phyloP scores from a whole-genome alignment of 2,113 vertebrate genomes.

The Orthonyx spaldingii region DNA sequence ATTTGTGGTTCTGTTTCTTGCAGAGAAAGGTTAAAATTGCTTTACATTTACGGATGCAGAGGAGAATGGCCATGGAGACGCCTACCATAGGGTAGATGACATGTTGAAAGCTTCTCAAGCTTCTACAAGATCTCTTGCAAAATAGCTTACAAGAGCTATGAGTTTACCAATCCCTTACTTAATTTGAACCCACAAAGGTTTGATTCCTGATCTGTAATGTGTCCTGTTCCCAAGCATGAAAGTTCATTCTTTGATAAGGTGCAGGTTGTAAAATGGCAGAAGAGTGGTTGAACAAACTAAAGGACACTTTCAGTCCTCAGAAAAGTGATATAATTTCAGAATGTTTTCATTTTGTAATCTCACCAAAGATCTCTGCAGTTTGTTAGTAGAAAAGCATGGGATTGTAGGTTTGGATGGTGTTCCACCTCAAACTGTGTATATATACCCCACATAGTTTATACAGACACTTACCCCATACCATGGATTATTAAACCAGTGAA shows the following conservation, averaged over 20 bases:
- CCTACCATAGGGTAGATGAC: background rate
- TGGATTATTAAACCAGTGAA: conserved; percentile 75
- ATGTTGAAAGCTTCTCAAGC: background rate
- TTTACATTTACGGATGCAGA: background rate
- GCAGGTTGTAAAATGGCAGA: background rate
- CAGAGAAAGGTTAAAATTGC: background rate
- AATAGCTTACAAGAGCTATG: background rate
- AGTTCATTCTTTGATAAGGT: background rate
- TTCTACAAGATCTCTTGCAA: background rate
- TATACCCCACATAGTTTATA: background rate
- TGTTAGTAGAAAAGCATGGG: background rate
- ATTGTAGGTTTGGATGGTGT: background rate
- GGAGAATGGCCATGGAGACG: background rate
- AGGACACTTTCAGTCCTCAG: background rate
- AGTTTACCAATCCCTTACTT: background rate
- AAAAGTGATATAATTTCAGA: background rate
- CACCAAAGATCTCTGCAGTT: background rate
- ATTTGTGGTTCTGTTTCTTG: background rate
- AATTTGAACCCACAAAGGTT: background rate
- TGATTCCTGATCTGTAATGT: background rate
- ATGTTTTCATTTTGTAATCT: background rate
- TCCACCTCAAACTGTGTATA: background rate
- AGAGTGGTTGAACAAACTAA: background rate
- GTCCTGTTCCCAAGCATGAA: background rate
- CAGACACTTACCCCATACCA: conserved; percentile 74